Evolutionary conservation across 2,888 invertebrate genomes (phyloP), one percentile per base, ranked within the genome.

Genomic region (Dyspetes luteomarginatus): DNA sequence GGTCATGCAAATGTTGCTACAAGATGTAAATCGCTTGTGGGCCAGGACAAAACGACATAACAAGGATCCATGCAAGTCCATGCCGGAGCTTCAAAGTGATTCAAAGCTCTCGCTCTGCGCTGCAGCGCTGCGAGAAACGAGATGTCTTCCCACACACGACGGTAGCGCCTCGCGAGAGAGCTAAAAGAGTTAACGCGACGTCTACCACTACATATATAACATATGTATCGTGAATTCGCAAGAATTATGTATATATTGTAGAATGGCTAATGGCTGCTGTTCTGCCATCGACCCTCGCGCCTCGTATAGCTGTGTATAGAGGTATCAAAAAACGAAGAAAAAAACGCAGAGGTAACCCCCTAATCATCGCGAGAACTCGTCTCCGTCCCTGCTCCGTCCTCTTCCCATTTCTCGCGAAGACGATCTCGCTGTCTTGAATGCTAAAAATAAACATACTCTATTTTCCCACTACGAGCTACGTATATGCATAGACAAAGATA

Each of bases 401-500:
- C 64, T n/a, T n/a, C 28, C 36, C 48, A 36, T 24, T 24, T 65
- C 19, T 7, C 26, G 55, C 55, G 17, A 52, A 56, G 62, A 73
- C 69, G 69, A 45, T 65, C 65, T 52, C 62, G 28, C 24, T 55
- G 64, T 73, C 64, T 56, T 55, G 55, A 73, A 73, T 68, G 77
- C 77, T 81, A 81, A 81, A 77, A 81, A 81, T 81, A 81, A 81
- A 77, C 77, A 56, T 81, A 73, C 55, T 73, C 73, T 73, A 64
- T 73, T 81, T 77, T 68, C 56, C 72, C 69, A 60, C 50, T 30
- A 60, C 30, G 58, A 64, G 45, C 45, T 67, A 74, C 26, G 17
- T 58, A 45, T 56, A 26, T 12, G 36, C 3, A 24, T 30, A 28
- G 45, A 50, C 15, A 24, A 48, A 41, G 30, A 30, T 17, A 28